Evolutionary conservation across 1,140 invertebrate genomes (phyloP), one percentile per base, ranked within the genome.

Genomic region (Chlorops oryzae): DNA sequence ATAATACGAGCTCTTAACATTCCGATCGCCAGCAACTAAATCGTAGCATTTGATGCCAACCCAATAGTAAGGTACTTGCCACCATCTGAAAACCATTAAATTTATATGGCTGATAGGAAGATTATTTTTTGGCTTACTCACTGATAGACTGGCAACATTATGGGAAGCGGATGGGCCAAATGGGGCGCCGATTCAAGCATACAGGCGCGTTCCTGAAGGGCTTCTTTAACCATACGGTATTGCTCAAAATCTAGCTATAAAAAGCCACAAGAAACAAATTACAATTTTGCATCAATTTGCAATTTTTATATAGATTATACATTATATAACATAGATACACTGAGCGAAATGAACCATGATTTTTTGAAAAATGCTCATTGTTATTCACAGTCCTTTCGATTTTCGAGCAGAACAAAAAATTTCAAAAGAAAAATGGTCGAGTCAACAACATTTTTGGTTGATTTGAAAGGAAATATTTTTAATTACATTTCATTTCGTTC

Each of bases 41-140:
- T 99, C 97, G 73, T 99, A 99, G 77, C 87, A 87, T 77, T 99
- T 99, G 56, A 99, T 99, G 54, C 97, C 97, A 60, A 90, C 84
- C 94, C 94, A 99, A 69, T 86, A 99, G 69, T 99, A 99, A 0
- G 96, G 96, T 18, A 99, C 82, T 77, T 98, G 94, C 96, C 95
- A 98, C 86, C 90, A 94, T 63, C 92, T 96, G 7, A 1, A 44
- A 21, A 40, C 6, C 34, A 15, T 47, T 24, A 46, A 17, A 51
- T 47, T 20, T 20, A 28, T 37, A 37, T 45, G 12, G 17, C 7
- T 3, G 28, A 10, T 15, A 13, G 17, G 10, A 17, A 1, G 32
- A 39, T 32, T 21, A 21, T 25, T 20, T 44, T 18, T 22, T 22
- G 7, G 3, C 24, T 44, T 52, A 78, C 81, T 81, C 76, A 94